phyloP scores from a whole-genome alignment of 2,888 invertebrate genomes.

The Mesochorus sp. region DNA sequence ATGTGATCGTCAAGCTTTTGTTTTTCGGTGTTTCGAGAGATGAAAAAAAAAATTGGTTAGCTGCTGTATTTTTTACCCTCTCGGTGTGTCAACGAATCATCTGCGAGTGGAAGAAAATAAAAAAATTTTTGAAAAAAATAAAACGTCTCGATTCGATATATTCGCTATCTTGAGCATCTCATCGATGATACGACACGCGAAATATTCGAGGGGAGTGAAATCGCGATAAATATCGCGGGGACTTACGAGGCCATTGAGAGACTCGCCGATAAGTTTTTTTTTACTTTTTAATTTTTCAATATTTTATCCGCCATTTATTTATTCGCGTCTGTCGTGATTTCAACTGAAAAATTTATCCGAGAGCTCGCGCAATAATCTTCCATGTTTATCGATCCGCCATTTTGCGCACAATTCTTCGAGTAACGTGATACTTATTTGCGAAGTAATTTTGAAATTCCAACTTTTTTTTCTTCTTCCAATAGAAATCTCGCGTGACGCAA shows the following conservation, averaged over 20 bases:
- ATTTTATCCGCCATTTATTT: conserved; percentile 22
- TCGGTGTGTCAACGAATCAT: conserved; percentile 2
- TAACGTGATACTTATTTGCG: conserved; percentile 42
- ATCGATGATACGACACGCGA: conserved; percentile 14
- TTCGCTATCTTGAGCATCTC: conserved; percentile 17
- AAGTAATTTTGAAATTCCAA: conserved; percentile 29
- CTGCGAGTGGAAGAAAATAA: neutral
- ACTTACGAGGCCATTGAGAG: neutral
- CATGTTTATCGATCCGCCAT: conserved; percentile 29
- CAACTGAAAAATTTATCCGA: conserved; percentile 1
- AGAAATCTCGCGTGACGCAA: neutral
- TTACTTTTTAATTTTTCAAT: neutral
- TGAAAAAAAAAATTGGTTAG: conserved; percentile 32
- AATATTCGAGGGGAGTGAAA: neutral
- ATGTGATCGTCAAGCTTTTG: conserved; percentile 2
- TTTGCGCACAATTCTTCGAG: conserved; percentile 15
- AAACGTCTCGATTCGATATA: conserved; percentile 26
- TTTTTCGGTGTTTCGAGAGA: neutral
- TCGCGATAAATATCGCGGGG: conserved; percentile 7
- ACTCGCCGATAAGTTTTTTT: neutral
- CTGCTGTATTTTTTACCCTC: conserved; percentile 4
- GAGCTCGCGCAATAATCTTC: conserved; percentile 35
- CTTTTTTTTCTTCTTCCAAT: neutral
- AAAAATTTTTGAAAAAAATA: too few relatives aligned
- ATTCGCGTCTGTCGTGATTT: neutral